Percentiles rank a stretch among this genome's conserved stretches.
These are phyloP conservation scores for Agrilus planipennis DNA, from an alignment of 1,140 invertebrate species.

Conservation along the genomic window DNA sequence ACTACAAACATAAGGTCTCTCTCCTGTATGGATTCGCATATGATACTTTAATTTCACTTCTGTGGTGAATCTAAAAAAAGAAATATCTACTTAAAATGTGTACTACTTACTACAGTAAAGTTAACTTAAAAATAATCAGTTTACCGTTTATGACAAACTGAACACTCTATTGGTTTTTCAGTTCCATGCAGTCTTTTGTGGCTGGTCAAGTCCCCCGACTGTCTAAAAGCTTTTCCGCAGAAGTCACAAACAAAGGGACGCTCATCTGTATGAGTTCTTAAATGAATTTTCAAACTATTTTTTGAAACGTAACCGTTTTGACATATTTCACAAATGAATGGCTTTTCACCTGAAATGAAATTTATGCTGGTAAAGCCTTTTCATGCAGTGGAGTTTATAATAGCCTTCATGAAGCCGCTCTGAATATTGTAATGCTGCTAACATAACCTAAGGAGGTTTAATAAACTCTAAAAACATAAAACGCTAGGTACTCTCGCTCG, in stretches of 20 bases:
- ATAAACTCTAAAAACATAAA: too few relatives aligned
- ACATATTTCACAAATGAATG: conserved; percentile 33
- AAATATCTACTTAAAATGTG: too few relatives aligned
- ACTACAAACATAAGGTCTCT: conserved; percentile 50
- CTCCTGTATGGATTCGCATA: conserved; percentile 48
- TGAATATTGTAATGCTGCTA: too few relatives aligned
- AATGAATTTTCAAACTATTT: conserved; percentile 44
- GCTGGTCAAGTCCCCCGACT: conserved; percentile 32
- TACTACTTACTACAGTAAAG: too few relatives aligned
- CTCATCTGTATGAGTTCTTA: conserved; percentile 48
- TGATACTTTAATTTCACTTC: conserved; percentile 42
- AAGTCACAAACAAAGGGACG: conserved; percentile 40
- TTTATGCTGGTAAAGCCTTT: too few relatives aligned
- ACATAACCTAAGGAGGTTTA: too few relatives aligned
- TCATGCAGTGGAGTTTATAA: too few relatives aligned
- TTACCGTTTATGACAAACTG: conserved; percentile 31
- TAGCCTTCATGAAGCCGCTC: too few relatives aligned
- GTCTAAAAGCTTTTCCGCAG: conserved; percentile 36
- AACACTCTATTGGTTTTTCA: conserved; percentile 33
- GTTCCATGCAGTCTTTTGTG: conserved; percentile 33
- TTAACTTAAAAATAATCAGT: background rate
- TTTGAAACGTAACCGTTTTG: conserved; percentile 35
- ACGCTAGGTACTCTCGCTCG: too few relatives aligned
- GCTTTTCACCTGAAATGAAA: conserved; percentile 29
- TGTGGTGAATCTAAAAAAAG: conserved; percentile 29